A percentile compares a stretch with the other conserved stretches of the same genome.
phyloP scores from a whole-genome alignment of 2,797 vertebrate species.

The Hipposideros larvatus region DNA sequence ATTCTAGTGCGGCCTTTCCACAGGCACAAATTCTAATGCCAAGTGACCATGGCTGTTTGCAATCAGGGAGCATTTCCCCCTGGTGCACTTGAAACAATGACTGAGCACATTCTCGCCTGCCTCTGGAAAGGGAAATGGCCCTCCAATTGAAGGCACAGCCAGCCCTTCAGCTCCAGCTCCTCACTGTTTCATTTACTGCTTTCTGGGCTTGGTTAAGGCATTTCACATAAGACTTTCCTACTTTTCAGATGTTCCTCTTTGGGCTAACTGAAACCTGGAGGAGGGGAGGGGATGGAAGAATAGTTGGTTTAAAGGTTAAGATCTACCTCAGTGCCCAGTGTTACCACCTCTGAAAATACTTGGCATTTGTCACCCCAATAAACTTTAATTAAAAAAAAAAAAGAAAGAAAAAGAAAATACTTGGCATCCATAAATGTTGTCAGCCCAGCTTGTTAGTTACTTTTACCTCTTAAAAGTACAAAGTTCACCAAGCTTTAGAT shows the following conservation, averaged over 20 bases:
- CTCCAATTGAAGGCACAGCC: background rate
- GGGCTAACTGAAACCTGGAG: background rate
- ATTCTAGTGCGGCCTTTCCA: background rate
- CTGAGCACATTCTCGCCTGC: background rate
- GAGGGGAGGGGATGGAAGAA: background rate
- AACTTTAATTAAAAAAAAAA: too few species aligned
- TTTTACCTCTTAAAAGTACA: conserved; percentile 7
- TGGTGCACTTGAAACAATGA: background rate
- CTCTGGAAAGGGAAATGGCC: background rate
- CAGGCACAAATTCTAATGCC: background rate
- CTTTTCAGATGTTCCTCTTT: background rate
- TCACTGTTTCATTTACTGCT: background rate
- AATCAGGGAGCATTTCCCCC: background rate
- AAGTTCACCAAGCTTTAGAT: background rate
- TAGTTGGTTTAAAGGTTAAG: background rate
- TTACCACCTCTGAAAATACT: background rate
- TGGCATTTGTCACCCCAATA: background rate
- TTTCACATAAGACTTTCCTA: background rate
- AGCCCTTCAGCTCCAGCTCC: background rate
- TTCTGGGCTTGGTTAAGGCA: background rate
- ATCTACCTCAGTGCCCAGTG: background rate
- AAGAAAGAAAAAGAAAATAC: background rate
- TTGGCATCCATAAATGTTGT: background rate
- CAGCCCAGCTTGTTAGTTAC: background rate
- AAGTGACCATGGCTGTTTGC: background rate